Evolutionary conservation across 2,113 vertebrate species (phyloP).

Genomic region (Todiramphus saurophagus): DNA sequence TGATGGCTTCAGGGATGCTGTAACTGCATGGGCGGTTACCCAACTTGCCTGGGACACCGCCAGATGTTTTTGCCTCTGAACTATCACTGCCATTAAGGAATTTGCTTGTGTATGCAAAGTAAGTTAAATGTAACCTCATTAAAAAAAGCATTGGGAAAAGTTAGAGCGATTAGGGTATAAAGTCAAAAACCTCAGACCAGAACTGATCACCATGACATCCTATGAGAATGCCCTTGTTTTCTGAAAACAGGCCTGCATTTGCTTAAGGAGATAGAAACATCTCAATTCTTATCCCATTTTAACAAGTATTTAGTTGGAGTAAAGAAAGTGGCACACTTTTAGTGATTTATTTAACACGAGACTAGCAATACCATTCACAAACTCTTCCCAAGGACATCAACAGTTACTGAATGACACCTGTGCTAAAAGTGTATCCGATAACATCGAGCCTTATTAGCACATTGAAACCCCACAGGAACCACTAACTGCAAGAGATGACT

Average conservation of each 20-base stretch:
- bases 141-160: not conserved
- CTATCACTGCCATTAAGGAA: conserved; percentile 1
- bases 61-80: not conserved
- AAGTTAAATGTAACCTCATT: not conserved
- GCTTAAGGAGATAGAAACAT: not conserved
- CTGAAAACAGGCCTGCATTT: not conserved
- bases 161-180: not conserved
- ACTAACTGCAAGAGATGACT: not conserved
- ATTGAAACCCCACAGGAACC: not conserved
- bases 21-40: not conserved
- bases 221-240: not conserved
- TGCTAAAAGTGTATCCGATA: not conserved
- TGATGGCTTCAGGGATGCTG: not conserved
- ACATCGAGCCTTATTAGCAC: not conserved
- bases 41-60: not conserved
- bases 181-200: not conserved
- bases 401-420: not conserved
- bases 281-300: not conserved
- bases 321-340: not conserved
- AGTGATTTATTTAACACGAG: not conserved
- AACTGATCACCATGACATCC: not conserved
- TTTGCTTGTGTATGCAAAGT: not conserved
- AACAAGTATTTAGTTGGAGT: not conserved
- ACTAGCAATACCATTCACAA: not conserved
- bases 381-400: not conserved